Conservation (phyloP, 2,797 vertebrate genomes). For the Synanceia verrucosa region DNA sequence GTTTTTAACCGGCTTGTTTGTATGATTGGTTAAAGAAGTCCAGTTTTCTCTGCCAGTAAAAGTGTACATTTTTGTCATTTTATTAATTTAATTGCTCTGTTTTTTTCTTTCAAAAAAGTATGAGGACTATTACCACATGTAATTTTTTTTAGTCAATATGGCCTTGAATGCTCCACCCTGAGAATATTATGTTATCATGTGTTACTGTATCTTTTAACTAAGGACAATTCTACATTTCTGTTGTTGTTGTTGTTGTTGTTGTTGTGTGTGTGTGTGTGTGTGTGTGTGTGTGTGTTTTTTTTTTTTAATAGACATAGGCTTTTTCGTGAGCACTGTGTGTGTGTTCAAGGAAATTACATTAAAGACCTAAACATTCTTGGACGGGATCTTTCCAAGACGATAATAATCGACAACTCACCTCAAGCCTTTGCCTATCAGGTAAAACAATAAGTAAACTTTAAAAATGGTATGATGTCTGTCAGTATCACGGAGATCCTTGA, state of each 20-base stretch:
- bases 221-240: neutral
- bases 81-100: neutral
- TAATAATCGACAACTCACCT: conserved; percentile 99
- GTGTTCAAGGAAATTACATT: conserved; percentile 99
- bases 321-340: conserved; percentile 98
- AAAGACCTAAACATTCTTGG: conserved; percentile 99
- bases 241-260: too few species aligned
- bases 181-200: neutral
- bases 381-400: conserved; percentile 98
- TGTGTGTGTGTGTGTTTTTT: too few species aligned
- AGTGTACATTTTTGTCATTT: neutral
- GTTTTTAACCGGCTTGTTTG: neutral
- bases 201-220: neutral
- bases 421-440: conserved; percentile 99
- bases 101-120: neutral
- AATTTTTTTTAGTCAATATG: neutral
- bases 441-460: too few species aligned
- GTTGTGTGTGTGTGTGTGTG: too few species aligned
- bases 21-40: neutral
- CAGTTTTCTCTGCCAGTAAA: neutral
- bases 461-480: too few species aligned
- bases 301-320: conserved; percentile 88
- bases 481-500: neutral
- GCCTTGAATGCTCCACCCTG: too few species aligned
- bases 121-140: neutral